Percentiles rank a stretch among this genome's conserved stretches.
Evolutionary conservation across 2,888 invertebrate genomes (phyloP).

Genomic region (Pherbina coryleti): DNA sequence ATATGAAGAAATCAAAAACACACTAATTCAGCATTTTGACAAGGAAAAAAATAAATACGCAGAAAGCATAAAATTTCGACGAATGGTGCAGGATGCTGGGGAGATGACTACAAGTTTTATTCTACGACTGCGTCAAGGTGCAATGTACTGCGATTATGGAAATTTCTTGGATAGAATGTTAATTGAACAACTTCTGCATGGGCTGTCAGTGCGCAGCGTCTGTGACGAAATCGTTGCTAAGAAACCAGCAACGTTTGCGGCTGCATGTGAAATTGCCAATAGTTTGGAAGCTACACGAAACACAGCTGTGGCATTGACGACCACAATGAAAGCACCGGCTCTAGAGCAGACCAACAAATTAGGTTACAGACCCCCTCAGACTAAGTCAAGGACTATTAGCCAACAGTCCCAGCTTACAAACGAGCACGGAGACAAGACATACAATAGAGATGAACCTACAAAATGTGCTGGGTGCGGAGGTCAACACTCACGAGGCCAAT

Average conservation of each 20-base stretch:
- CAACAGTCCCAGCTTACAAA: too few species aligned
- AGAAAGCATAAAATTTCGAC: slow-evolving; percentile 37
- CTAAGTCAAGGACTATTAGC: too few species aligned
- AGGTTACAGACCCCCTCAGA: too few species aligned
- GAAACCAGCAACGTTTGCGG: slow-evolving; percentile 25
- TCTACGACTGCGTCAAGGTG: slow-evolving; percentile 40
- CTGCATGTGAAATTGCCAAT: slow-evolving; percentile 35
- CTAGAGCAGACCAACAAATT: too few species aligned
- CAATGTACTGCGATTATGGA: slow-evolving; percentile 42
- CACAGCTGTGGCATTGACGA: slow-evolving; percentile 11
- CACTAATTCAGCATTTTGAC: slow-evolving; percentile 31
- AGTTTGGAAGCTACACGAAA: slow-evolving; percentile 4
- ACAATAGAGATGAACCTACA: too few species aligned
- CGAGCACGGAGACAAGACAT: too few species aligned
- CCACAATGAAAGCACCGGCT: too few species aligned
- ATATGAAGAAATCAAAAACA: slow-evolving; percentile 2
- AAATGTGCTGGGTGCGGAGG: too few species aligned
- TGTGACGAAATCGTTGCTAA: slow-evolving; percentile 44
- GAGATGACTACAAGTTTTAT: slow-evolving; percentile 30
- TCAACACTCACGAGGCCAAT: too few species aligned
- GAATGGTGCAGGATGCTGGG: slow-evolving; percentile 22
- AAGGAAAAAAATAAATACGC: neutral
- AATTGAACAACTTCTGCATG: slow-evolving; percentile 44
- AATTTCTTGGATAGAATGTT: slow-evolving; percentile 44
- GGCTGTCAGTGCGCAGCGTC: slow-evolving; percentile 32